Base-by-base conservation (phyloP, 2,888 invertebrate species). In the Ctenicera cuprea region DNA sequence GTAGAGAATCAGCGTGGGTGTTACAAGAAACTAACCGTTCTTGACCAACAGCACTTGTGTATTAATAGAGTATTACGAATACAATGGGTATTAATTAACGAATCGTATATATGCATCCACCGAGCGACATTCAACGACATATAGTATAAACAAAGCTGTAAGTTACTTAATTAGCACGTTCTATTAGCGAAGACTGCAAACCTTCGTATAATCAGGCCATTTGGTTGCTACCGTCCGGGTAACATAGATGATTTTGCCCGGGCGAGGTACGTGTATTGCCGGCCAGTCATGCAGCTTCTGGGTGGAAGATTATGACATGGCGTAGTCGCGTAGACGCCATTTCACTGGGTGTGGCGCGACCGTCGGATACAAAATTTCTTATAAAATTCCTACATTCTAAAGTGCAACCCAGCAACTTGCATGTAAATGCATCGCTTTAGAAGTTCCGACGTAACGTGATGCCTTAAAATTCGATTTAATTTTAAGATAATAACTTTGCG, bases 211-310 rank as follows among this genome's bases (percentile, higher is more conserved):
- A 79, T 77, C 63, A 80, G 79, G 74, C 68, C 70, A 80, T 80
- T 80, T 64, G 67, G 71, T 72, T 80, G 77, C 78, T 50, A 74
- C 71, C 66, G 63, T 57, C 69, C 71, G 73, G 65, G 66, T 72
- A 38, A 50, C 61, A 41, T 61, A 69, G 69, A 61, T 69, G 48
- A 61, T 75, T 76, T 79, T 74, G 72, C 77, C 74, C 77, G 76
- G 78, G 76, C 67, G 66, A 67, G 69, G 79, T 77, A 78, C 78
- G 78, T 79, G 78, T 77, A 74, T 75, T 77, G 73, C 76, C 76
- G 78, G 77, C 78, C 77, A 79, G 76, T 80, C 69, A 38, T 71
- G 59, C 68, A 71, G 76, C 67, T 73, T 66, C 75, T 74, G 73
- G 73, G 70, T 66, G 70, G 70, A 65, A 72, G 67, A 72, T 69